Evolutionary conservation across 2,113 vertebrate genomes (phyloP), one percentile per base, ranked within the genome.

Genomic region (Catharus minimus): DNA sequence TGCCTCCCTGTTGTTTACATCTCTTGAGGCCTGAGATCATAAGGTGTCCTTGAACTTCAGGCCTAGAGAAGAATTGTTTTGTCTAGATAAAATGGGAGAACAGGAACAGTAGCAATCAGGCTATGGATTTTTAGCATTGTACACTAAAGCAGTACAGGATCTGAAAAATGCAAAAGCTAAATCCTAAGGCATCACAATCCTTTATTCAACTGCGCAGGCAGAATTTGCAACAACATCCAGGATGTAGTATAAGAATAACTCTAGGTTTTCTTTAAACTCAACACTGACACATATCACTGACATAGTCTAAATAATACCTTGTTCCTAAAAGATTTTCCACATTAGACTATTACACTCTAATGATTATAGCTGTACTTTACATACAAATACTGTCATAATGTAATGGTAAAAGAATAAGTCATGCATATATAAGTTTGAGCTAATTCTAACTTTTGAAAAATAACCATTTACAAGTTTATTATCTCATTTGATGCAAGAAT

Each of bases 281-380:
- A 66, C 94, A 28, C 77, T 1, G 2, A 56, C 23, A 76, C 13
- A 15, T 73, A 87, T 60, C 1, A 0, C 39, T 92, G 57, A 15
- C 18, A 81, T 33, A 65, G 49, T 81, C 86, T 80, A 77, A 89
- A 85, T 94, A 84, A 65, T 69, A 90, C 43, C 43, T 73, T 82
- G 77, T 64, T 95, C 50, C 39, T 88, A 80, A 95, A 92, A 95
- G 89, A 67, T 92, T 95, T 94, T 86, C n/a, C 27, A 77, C 52
- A 71, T 96, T 77, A 95, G 55, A 38, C 62, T 60, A 56, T 91
- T 74, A 77, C 15, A 64, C 27, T 74, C 27, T 93, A 69, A 92
- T 91, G 89, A 74, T 89, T 82, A 88, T 91, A 79, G 81, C 82
- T 64, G 39, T 77, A 89, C 67, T 95, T 95, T 91, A 80, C 58